Conservation (phyloP, 2,113 vertebrate genomes). For the Ictalurus furcatus region DNA sequence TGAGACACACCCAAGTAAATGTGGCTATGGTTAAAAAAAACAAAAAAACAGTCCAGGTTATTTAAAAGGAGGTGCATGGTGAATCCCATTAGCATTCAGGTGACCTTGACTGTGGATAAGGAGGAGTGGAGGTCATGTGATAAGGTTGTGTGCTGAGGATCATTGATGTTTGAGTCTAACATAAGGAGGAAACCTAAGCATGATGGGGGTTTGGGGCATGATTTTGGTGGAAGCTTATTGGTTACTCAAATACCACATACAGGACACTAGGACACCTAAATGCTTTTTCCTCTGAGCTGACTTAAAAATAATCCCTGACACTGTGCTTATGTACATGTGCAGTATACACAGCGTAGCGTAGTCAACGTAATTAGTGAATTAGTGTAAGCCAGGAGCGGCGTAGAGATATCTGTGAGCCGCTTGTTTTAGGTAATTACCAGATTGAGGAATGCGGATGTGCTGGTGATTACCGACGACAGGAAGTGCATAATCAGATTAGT, state of each 20-base stretch:
- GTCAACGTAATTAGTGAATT: neutral
- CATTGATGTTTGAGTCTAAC: neutral
- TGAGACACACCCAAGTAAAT: neutral
- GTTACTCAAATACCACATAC: neutral
- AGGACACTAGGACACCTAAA: neutral
- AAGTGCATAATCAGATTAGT: slow-evolving; percentile 3
- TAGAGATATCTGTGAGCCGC: neutral
- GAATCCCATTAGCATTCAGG: slow-evolving; percentile 1
- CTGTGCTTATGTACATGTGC: neutral
- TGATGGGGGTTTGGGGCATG: neutral
- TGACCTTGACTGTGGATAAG: neutral
- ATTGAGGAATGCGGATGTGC: slow-evolving; percentile 5
- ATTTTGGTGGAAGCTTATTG: neutral
- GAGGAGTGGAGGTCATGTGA: neutral
- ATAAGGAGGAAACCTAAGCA: neutral
- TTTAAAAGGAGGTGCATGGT: neutral
- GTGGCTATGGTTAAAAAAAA: no score
- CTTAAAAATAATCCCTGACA: neutral
- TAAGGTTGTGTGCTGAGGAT: neutral
- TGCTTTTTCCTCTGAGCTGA: neutral
- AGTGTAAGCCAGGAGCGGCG: neutral
- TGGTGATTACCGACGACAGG: slow-evolving; percentile 2
- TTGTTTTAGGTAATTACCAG: neutral
- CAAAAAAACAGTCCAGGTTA: no score
- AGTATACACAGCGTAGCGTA: neutral